Base-by-base conservation (phyloP, 2,888 invertebrate genomes). In the Thera britannica region DNA sequence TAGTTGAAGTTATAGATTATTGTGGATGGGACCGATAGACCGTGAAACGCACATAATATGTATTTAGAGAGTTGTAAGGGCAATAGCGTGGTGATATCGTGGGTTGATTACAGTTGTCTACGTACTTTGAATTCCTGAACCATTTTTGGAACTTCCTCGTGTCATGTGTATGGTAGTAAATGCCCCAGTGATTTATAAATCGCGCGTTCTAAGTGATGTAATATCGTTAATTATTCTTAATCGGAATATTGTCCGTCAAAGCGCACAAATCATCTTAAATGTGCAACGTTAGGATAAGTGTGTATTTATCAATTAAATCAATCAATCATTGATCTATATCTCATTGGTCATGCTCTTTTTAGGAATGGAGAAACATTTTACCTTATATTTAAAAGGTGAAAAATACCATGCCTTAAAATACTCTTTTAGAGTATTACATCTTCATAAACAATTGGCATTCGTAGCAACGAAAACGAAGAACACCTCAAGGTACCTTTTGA, bases 81-180 rank as follows among this genome's bases (percentile, higher is more conserved):
- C 88, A 88, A 85, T 86, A 85, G 88, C 55, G 69, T 63, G 38
- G 62, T 36, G 61, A 57, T 74, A 57, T 71, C 67, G 76, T 68
- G 68, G 62, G 79, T 81, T 79, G 80, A 77, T 79, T 77, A 80
- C 85, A 86, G 83, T 82, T 58, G 60, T 62, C 64, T 65, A 49
- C 61, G 51, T 8, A 65, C 23, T 56, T 57, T 34, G 2, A 23
- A 41, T 49, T 58, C 11, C n/a, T 9, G 12, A 12, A 23, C 7
- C 1, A 36, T 41, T 44, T 44, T 38, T 44, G 41, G 38, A 0
- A 6, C 1, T 11, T 3, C 4, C 36, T 34, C 44, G 3, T 41
- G 9, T 9, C 7, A 38, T 46, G 11, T 52, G 4, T 51, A 60
- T 60, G 38, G 36, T 49, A 9, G 38, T 35, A 2, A 58, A 46